Percentiles rank a stretch among this genome's conserved stretches.
These are phyloP conservation scores for Sceloporus tristichus DNA, from an alignment of 2,113 vertebrate species.

Conservation along the genomic window DNA sequence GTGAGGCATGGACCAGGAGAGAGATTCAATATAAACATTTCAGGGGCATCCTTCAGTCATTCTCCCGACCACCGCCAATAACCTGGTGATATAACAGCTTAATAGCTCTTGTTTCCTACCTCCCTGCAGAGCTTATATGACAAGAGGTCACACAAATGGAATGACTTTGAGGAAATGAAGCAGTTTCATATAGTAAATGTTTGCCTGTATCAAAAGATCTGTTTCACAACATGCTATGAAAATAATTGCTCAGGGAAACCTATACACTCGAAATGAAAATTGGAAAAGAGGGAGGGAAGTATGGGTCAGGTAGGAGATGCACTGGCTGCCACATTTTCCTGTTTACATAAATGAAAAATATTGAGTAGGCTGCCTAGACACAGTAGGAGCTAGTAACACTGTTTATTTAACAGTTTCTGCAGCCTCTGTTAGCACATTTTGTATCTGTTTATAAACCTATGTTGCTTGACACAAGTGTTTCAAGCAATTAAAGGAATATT, in stretches of 20 bases:
- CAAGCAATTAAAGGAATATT: constrained; percentile 20
- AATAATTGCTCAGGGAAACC: constrained; percentile 12
- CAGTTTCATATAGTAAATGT: constrained; percentile 17
- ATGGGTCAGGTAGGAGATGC: neutral
- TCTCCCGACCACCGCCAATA: neutral
- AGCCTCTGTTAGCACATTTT: constrained; percentile 14
- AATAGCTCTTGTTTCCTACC: neutral
- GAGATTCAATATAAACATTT: neutral
- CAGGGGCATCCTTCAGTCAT: neutral
- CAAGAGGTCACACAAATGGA: neutral
- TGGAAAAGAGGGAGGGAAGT: neutral
- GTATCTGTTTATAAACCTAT: neutral
- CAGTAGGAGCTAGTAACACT: constrained; percentile 11
- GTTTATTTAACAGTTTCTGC: constrained; percentile 18
- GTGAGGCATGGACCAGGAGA: neutral
- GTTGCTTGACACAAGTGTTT: constrained; percentile 5
- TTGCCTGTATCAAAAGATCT: constrained; percentile 15
- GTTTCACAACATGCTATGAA: neutral
- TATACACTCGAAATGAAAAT: constrained; percentile 4
- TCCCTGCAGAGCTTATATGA: neutral
- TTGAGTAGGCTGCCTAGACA: neutral
- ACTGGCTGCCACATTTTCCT: neutral
- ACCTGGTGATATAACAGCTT: neutral
- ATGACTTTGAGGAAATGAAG: neutral
- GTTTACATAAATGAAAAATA: constrained; percentile 30